phyloP scores from a whole-genome alignment of 2,797 vertebrate species.

The Sylvia borin region DNA sequence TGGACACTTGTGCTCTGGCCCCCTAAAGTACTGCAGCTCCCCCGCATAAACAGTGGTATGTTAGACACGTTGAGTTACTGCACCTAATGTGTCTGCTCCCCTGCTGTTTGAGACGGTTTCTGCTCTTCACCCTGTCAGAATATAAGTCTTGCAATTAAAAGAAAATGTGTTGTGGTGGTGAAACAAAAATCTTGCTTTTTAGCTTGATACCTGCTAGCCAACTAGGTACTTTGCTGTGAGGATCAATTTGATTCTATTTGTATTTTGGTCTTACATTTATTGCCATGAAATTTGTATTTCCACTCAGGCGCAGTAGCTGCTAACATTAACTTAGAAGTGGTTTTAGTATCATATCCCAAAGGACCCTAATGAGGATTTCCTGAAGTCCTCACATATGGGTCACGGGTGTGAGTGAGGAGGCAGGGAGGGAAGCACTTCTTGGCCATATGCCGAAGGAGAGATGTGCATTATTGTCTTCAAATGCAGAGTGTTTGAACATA shows the following conservation, averaged over 20 bases:
- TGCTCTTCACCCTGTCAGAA: not conserved
- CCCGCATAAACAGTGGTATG: not conserved
- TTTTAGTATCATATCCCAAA: conserved; percentile 22
- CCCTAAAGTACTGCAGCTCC: not conserved
- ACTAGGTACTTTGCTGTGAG: not conserved
- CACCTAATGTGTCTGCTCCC: not conserved
- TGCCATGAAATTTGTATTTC: not conserved
- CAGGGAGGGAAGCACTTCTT: not conserved
- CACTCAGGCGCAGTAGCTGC: not conserved
- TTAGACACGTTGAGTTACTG: not conserved
- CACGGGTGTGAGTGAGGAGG: conserved; percentile 6
- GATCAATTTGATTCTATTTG: not conserved
- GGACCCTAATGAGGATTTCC: conserved; percentile 59
- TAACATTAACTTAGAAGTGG: not conserved
- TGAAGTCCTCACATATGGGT: conserved; percentile 43
- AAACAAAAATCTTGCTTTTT: not conserved
- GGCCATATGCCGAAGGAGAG: not conserved
- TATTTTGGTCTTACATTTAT: not conserved
- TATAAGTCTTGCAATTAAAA: not conserved
- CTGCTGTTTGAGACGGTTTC: not conserved
- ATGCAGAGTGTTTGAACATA: conserved; percentile 16
- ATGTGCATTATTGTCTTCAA: conserved; percentile 35
- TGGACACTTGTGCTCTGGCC: not conserved
- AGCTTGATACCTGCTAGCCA: not conserved
- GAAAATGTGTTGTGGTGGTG: not conserved